Conservation (phyloP, 1,140 invertebrate species). For the Drosophila serrata region DNA sequence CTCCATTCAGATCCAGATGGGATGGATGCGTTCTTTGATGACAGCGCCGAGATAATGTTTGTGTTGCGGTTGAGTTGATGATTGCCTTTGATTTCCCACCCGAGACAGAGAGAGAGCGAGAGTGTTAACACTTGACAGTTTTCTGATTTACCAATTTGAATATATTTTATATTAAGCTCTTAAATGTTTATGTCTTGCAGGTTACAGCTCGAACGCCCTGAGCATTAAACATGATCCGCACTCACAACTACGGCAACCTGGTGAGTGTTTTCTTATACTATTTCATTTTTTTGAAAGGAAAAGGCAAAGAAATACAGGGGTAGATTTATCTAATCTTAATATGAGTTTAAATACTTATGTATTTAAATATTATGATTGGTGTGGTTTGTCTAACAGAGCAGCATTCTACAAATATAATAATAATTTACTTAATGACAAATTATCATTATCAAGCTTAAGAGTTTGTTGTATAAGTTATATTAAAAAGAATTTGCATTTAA, state of each 20-base stretch:
- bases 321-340: background rate
- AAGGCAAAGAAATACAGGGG: background rate
- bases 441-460: too few species aligned
- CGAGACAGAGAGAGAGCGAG: slow-evolving; percentile 18
- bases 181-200: slow-evolving; percentile 86
- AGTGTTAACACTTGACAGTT: slow-evolving; percentile 41
- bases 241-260: slow-evolving; percentile 94
- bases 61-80: slow-evolving; percentile 73
- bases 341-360: background rate
- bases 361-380: background rate
- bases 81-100: slow-evolving; percentile 72
- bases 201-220: slow-evolving; percentile 91
- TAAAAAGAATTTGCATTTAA: background rate
- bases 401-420: too few species aligned
- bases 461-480: too few species aligned
- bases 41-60: slow-evolving; percentile 74
- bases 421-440: too few species aligned
- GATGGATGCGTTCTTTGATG: slow-evolving; percentile 60
- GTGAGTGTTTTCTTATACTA: slow-evolving; percentile 85
- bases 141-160: slow-evolving; percentile 46
- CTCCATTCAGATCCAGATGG: slow-evolving; percentile 16
- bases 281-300: background rate
- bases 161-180: slow-evolving; percentile 4
- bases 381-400: too few species aligned
- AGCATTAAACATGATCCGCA: slow-evolving; percentile 92